Evolutionary conservation across 2,113 vertebrate species (phyloP).

Genomic region (Zeus faber): DNA sequence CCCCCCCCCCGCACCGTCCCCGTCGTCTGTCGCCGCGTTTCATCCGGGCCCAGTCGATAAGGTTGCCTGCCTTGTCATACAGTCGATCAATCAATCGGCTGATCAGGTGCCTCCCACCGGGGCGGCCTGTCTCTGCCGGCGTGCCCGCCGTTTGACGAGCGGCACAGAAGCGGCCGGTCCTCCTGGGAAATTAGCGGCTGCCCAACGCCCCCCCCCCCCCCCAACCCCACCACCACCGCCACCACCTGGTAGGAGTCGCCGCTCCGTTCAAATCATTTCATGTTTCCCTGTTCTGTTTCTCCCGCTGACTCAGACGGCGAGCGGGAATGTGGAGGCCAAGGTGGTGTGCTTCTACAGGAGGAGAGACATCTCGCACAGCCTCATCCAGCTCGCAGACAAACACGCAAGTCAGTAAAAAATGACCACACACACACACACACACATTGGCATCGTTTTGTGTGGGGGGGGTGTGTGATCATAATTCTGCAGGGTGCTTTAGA

Average conservation of each 20-base stretch:
- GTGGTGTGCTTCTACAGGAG: constrained; percentile 97
- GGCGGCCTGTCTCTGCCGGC: constrained; percentile 36
- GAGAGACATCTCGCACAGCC: constrained; percentile 96
- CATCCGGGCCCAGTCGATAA: constrained; percentile 32
- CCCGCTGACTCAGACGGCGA: constrained; percentile 82
- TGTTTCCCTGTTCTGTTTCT: constrained; percentile 20
- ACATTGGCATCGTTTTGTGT: no score
- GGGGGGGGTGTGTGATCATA: no score
- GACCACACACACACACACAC: no score
- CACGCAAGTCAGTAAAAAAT: constrained; percentile 94
- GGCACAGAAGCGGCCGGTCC: constrained; percentile 36
- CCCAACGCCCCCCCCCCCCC: background rate
- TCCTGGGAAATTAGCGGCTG: constrained; percentile 50
- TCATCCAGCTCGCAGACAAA: constrained; percentile 97
- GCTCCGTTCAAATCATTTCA: no score
- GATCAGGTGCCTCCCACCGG: constrained; percentile 21
- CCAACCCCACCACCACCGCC: no score
- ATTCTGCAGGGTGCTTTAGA: no score
- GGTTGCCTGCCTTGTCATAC: constrained; percentile 44
- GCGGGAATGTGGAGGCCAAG: constrained; percentile 97
- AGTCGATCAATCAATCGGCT: constrained; percentile 46
- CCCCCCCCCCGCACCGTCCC: background rate
- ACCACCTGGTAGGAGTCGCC: no score
- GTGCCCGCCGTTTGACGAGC: constrained; percentile 28
- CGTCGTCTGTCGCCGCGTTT: constrained; percentile 37